A percentile compares a stretch with the other conserved stretches of the same genome.
Evolutionary conservation across 2,797 vertebrate species (phyloP).

Genomic region (Holocentrus rufus): DNA sequence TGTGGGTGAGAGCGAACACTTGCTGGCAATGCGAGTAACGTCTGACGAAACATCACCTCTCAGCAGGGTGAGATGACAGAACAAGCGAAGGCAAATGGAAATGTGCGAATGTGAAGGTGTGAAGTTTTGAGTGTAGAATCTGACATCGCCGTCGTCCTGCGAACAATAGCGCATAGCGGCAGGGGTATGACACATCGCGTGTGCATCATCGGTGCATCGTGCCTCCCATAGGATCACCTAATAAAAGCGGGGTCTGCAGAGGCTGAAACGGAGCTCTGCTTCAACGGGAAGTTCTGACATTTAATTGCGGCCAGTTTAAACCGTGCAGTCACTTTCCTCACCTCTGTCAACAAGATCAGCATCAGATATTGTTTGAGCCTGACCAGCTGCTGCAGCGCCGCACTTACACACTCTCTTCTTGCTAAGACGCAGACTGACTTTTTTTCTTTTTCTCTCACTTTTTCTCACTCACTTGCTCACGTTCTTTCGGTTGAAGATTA

Average conservation of each 20-base stretch:
- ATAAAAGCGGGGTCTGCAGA: not conserved
- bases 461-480: not conserved
- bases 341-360: conserved; percentile 27
- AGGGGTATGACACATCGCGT: not conserved
- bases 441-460: not conserved
- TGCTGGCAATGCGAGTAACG: conserved; percentile 46
- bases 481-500: conserved; percentile 1
- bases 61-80: conserved; percentile 62
- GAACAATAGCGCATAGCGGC: not conserved
- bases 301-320: not conserved
- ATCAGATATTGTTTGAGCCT: conserved; percentile 29
- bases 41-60: conserved; percentile 66
- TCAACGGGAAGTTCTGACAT: conserved; percentile 4
- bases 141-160: not conserved
- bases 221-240: conserved; percentile 8
- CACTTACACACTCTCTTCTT: conserved; percentile 9
- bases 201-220: not conserved
- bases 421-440: not conserved
- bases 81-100: conserved; percentile 58
- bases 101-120: conserved; percentile 23
- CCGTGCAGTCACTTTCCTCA: conserved; percentile 18
- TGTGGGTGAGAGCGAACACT: conserved; percentile 59
- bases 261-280: not conserved
- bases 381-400: conserved; percentile 19
- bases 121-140: conserved; percentile 21